Conservation (phyloP, 1,140 invertebrate species). For the Drosophila arawakana region DNA sequence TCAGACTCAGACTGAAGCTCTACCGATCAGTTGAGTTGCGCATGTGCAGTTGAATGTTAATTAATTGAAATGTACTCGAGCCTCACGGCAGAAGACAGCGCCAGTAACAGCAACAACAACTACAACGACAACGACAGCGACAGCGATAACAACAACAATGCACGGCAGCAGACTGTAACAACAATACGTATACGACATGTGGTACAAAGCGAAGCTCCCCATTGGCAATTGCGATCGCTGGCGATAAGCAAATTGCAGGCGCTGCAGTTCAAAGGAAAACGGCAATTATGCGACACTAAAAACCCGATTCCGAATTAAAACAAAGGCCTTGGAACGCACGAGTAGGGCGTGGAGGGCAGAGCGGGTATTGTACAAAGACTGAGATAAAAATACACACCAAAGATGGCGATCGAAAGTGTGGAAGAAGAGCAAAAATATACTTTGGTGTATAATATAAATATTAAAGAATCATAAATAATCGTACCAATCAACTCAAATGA, state of each 20-base stretch:
- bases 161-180: conserved; percentile 40
- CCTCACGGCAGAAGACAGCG: conserved; percentile 54
- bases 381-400: conserved; percentile 6
- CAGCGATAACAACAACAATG: conserved; percentile 34
- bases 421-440: not conserved
- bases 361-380: not conserved
- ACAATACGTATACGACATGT: conserved; percentile 19
- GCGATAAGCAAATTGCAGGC: conserved; percentile 84
- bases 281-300: conserved; percentile 78
- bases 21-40: conserved; percentile 42
- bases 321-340: conserved; percentile 35
- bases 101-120: conserved; percentile 2
- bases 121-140: conserved; percentile 1
- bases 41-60: conserved; percentile 83
- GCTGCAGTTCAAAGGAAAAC: conserved; percentile 82
- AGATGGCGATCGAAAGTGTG: conserved; percentile 27
- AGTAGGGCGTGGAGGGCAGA: not conserved
- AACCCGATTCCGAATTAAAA: conserved; percentile 51
- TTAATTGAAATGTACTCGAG: conserved; percentile 81
- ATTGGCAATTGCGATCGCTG: conserved; percentile 73
- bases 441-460: too few relatives aligned
- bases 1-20: conserved; percentile 10
- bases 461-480: too few relatives aligned
- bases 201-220: conserved; percentile 48
- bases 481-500: too few relatives aligned